A percentile compares a stretch with the other conserved stretches of the same genome.
Evolutionary conservation across 2,888 invertebrate genomes (phyloP).

Genomic region (Drosophila anomelani): DNA sequence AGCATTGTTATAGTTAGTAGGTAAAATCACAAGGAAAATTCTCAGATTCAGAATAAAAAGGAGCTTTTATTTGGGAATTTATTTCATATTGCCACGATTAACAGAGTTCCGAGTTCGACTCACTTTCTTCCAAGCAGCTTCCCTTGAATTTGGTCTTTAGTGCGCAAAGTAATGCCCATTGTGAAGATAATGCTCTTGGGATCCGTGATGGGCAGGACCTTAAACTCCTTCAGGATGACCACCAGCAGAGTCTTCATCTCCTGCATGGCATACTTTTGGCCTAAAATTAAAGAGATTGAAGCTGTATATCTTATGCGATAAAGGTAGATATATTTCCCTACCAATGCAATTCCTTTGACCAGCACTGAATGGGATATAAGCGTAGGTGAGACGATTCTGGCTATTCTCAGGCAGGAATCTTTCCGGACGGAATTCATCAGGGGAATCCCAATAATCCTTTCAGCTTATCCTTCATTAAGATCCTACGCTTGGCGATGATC

Average conservation of each 20-base stretch:
- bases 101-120: background rate
- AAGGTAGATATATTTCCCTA: constrained; percentile 1
- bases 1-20: no score
- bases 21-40: no score
- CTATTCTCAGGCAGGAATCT: constrained; percentile 85
- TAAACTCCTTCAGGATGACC: constrained; percentile 64
- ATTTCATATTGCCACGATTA: no score
- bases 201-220: constrained; percentile 56
- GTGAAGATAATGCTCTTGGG: constrained; percentile 49
- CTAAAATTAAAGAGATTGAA: background rate
- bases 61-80: no score
- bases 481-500: no score
- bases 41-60: no score
- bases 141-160: constrained; percentile 55
- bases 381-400: constrained; percentile 71
- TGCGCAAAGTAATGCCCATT: constrained; percentile 52
- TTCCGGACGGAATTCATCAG: constrained; percentile 78
- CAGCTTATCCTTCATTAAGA: no score
- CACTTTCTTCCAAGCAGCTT: constrained; percentile 53
- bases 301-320: background rate
- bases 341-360: constrained; percentile 83
- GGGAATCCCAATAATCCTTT: constrained; percentile 58
- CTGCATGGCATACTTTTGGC: constrained; percentile 78
- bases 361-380: constrained; percentile 82
- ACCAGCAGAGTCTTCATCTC: constrained; percentile 77